phyloP scores from a whole-genome alignment of 2,888 invertebrate species.

The Cremastinae sp. region DNA sequence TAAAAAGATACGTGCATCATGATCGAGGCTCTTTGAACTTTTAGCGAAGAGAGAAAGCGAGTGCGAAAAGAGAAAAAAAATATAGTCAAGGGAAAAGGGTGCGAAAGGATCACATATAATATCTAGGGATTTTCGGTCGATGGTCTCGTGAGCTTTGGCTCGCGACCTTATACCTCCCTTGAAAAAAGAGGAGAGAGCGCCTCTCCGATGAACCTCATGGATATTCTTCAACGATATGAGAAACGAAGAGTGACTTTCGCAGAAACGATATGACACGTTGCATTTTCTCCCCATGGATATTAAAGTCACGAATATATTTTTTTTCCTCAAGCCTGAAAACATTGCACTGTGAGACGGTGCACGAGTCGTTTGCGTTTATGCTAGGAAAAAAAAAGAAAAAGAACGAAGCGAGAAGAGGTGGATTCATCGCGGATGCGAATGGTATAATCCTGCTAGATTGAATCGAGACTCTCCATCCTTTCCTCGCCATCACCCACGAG shows the following conservation, averaged over 20 bases:
- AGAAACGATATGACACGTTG: constrained; percentile 19
- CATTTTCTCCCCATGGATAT: constrained; percentile 15
- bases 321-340: too few species aligned
- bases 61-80: constrained; percentile 1
- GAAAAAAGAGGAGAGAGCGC: constrained; percentile 8
- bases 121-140: constrained; percentile 49
- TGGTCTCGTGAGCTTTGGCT: constrained; percentile 10
- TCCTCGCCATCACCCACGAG: constrained; percentile 23
- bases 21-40: constrained; percentile 13
- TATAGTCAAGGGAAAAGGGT: constrained; percentile 9
- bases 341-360: background rate
- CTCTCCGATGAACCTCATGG: constrained; percentile 36
- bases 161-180: background rate
- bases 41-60: constrained; percentile 3
- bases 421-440: constrained; percentile 46
- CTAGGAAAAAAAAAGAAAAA: constrained; percentile 19
- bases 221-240: constrained; percentile 52
- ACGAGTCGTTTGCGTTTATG: constrained; percentile 38
- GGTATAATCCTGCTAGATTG: constrained; percentile 73
- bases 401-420: constrained; percentile 27
- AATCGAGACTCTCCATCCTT: constrained; percentile 64
- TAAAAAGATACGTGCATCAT: constrained; percentile 13
- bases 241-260: constrained; percentile 12
- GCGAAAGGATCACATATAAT: constrained; percentile 40
- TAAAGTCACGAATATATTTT: constrained; percentile 10